Percentiles rank a stretch among this genome's conserved stretches.
Evolutionary conservation across 2,113 vertebrate genomes (phyloP).

Genomic region (Nycticryphes semicollaris): DNA sequence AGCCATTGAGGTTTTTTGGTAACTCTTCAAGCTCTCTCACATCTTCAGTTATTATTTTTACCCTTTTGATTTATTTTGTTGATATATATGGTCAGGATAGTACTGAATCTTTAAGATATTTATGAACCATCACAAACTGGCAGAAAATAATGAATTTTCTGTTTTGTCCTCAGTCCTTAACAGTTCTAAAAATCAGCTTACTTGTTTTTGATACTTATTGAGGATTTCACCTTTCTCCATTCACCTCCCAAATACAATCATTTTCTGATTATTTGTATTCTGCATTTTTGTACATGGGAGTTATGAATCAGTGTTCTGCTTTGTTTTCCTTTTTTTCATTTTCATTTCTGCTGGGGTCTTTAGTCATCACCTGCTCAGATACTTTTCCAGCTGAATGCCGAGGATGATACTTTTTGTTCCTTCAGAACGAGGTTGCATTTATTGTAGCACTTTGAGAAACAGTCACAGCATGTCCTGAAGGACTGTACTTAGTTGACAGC

Average conservation of each 20-base stretch:
- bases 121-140: not conserved
- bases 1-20: not conserved
- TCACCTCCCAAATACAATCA: not conserved
- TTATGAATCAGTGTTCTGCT: not conserved
- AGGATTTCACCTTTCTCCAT: not conserved
- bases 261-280: not conserved
- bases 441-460: not conserved
- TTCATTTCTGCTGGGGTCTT: not conserved
- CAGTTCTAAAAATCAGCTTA: not conserved
- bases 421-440: not conserved
- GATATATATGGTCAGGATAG: not conserved
- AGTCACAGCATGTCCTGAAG: not conserved
- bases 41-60: not conserved
- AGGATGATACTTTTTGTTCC: not conserved
- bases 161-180: not conserved
- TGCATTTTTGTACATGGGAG: not conserved
- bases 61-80: not conserved
- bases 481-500: not conserved
- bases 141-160: not conserved
- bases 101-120: not conserved
- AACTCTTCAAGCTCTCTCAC: not conserved
- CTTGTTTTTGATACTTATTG: not conserved
- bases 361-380: not conserved
- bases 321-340: not conserved
- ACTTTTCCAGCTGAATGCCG: not conserved